Percentiles rank a stretch among this genome's conserved stretches.
Evolutionary conservation across 2,797 vertebrate species (phyloP).

Genomic region (Sebastes steindachneri): DNA sequence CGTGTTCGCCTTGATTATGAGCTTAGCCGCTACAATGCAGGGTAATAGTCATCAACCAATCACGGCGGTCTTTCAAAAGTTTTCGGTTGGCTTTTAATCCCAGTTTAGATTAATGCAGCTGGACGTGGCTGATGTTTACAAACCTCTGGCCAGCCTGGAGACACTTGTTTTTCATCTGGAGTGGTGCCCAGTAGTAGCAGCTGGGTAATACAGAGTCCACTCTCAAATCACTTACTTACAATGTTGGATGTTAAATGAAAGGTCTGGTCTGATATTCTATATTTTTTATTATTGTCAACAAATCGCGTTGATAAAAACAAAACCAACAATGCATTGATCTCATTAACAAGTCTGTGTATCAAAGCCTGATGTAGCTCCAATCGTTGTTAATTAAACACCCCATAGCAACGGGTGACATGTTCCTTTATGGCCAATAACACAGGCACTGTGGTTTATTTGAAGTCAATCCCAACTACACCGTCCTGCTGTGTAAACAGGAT

Average conservation of each 20-base stretch:
- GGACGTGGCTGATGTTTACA: slow-evolving; percentile 69
- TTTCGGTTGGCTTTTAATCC: slow-evolving; percentile 70
- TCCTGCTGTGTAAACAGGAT: neutral
- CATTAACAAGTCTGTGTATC: neutral
- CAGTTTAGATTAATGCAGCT: slow-evolving; percentile 68
- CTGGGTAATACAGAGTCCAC: slow-evolving; percentile 25
- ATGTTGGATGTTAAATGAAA: neutral
- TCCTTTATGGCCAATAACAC: neutral
- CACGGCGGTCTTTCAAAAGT: slow-evolving; percentile 49
- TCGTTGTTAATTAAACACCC: neutral
- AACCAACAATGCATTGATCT: neutral
- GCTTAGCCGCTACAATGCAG: slow-evolving; percentile 66
- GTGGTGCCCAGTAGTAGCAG: slow-evolving; percentile 34
- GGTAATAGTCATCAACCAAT: slow-evolving; percentile 74
- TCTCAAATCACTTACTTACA: slow-evolving; percentile 15
- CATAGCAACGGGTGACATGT: neutral
- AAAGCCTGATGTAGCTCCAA: neutral
- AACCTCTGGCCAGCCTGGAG: slow-evolving; percentile 37
- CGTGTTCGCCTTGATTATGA: slow-evolving; percentile 75
- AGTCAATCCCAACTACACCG: neutral
- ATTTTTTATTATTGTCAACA: neutral
- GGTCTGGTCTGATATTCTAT: neutral
- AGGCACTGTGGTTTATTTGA: neutral
- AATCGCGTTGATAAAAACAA: neutral
- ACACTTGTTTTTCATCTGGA: slow-evolving; percentile 52